These are phyloP conservation scores for Acanthacorydalis orientalis DNA, from an alignment of 2,888 invertebrate species.

Conservation along the genomic window DNA sequence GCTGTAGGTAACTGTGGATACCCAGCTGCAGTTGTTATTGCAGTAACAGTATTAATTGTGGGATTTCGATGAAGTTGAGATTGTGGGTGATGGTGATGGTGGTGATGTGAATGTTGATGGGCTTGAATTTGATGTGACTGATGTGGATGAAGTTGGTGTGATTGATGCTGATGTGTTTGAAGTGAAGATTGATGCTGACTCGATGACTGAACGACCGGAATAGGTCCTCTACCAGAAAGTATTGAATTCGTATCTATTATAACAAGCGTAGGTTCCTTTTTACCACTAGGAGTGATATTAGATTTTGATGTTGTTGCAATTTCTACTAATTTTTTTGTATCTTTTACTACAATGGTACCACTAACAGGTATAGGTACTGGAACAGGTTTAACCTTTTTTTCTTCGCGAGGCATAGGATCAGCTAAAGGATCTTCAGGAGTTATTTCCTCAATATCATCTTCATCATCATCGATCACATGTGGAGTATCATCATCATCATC, in stretches of 20 bases:
- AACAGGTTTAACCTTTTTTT: neutral
- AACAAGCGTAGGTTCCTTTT: conserved; percentile 59
- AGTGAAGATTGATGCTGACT: too few species aligned
- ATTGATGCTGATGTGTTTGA: too few species aligned
- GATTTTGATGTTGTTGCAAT: conserved; percentile 44
- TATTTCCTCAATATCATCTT: conserved; percentile 48
- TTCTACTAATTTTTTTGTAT: conserved; percentile 52
- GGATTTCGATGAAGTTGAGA: conserved; percentile 11
- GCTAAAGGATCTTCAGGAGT: conserved; percentile 39
- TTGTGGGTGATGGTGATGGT: conserved; percentile 7
- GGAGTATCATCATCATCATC: conserved; percentile 22
- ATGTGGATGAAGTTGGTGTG: too few species aligned
- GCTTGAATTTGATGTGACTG: too few species aligned
- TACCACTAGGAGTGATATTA: conserved; percentile 25
- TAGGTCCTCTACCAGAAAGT: conserved; percentile 40
- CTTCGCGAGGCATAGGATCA: neutral
- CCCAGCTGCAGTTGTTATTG: conserved; percentile 5
- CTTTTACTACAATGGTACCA: conserved; percentile 45
- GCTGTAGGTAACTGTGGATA: conserved; percentile 25
- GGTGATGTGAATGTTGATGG: too few species aligned
- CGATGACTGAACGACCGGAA: conserved; percentile 23
- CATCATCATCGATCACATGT: conserved; percentile 29
- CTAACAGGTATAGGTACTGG: neutral
- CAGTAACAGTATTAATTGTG: conserved; percentile 10
- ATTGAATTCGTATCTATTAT: conserved; percentile 66